Evolutionary conservation across 1,140 invertebrate species (phyloP).

Genomic region (Drosophila dunni): DNA sequence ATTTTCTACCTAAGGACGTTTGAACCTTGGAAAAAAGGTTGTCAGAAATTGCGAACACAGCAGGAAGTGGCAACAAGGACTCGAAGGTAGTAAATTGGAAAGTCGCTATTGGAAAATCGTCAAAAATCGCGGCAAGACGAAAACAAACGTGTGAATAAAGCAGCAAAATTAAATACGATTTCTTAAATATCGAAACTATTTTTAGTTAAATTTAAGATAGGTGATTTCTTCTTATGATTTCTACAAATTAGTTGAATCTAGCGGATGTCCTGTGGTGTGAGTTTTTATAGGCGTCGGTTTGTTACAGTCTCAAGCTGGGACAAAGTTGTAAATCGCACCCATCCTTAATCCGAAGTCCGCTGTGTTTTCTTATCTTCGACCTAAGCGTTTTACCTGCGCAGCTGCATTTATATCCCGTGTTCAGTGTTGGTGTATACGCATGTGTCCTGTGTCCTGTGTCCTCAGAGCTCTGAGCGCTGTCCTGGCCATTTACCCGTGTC

Average conservation of each 20-base stretch:
- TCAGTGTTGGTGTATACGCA: slow-evolving; percentile 58
- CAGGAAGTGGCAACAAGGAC: slow-evolving; percentile 49
- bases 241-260: slow-evolving; percentile 13
- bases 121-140: background rate
- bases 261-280: slow-evolving; percentile 56
- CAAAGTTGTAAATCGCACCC: slow-evolving; percentile 66
- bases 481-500: slow-evolving; percentile 38
- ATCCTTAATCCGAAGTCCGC: slow-evolving; percentile 59
- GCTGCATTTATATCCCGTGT: slow-evolving; percentile 56
- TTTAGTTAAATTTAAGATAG: background rate
- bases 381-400: slow-evolving; percentile 63
- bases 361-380: slow-evolving; percentile 53
- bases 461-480: background rate
- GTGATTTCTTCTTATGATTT: slow-evolving; percentile 14
- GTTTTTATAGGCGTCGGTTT: slow-evolving; percentile 53
- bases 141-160: background rate
- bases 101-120: background rate
- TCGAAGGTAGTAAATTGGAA: background rate
- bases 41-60: slow-evolving; percentile 56
- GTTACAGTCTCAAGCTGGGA: slow-evolving; percentile 57
- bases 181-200: too few species aligned
- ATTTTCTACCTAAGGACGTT: slow-evolving; percentile 45
- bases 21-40: slow-evolving; percentile 32
- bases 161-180: too few species aligned
- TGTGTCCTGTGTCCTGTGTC: slow-evolving; percentile 37